phyloP scores from a whole-genome alignment of 2,888 invertebrate species.

The Panopea generosa region DNA sequence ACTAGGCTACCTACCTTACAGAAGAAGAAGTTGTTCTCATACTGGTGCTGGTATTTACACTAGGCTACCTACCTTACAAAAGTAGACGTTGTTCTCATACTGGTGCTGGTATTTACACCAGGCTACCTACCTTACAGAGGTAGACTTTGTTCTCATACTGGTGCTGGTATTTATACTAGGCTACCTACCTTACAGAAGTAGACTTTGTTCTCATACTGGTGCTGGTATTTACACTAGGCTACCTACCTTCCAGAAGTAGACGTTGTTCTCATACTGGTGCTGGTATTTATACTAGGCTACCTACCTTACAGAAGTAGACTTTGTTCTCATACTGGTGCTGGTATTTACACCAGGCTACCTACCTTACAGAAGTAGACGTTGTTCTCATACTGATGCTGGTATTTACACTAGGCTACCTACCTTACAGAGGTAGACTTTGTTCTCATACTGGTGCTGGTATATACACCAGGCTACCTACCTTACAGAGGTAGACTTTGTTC shows the following conservation, averaged over 20 bases:
- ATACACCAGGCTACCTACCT: slow-evolving; percentile 85
- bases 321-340: slow-evolving; percentile 88
- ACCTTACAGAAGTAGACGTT: slow-evolving; percentile 85
- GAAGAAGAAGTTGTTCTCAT: slow-evolving; percentile 87
- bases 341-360: slow-evolving; percentile 21
- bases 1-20: slow-evolving; percentile 84
- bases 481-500: slow-evolving; percentile 86
- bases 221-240: slow-evolving; percentile 2
- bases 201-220: too few relatives aligned
- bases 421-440: slow-evolving; percentile 85
- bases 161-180: slow-evolving; percentile 89
- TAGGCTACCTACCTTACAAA: slow-evolving; percentile 81
- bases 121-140: slow-evolving; percentile 82
- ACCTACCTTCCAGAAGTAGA: slow-evolving; percentile 20
- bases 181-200: too few relatives aligned
- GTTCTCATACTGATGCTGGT: slow-evolving; percentile 91
- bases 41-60: slow-evolving; percentile 91
- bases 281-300: slow-evolving; percentile 88
- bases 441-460: slow-evolving; percentile 92
- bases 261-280: slow-evolving; percentile 88
- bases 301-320: slow-evolving; percentile 84
- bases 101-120: slow-evolving; percentile 90
- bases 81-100: slow-evolving; percentile 88
- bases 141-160: slow-evolving; percentile 89
- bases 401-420: slow-evolving; percentile 86